These are phyloP conservation scores for Lasioglossum vierecki DNA, from an alignment of 2,888 invertebrate genomes.

Conservation along the genomic window DNA sequence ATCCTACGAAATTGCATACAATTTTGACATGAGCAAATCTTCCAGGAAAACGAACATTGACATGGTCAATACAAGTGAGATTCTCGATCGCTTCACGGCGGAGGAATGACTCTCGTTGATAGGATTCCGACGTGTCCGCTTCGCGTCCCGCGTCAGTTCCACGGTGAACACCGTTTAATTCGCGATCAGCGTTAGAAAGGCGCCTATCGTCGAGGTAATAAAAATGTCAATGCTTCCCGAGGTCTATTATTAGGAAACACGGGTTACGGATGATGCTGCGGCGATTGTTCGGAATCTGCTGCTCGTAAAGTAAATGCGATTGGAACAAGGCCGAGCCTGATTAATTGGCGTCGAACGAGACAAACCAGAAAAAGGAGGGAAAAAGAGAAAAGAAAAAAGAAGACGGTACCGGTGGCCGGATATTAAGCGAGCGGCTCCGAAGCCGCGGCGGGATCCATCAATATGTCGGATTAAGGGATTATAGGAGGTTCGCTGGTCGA, in stretches of 20 bases:
- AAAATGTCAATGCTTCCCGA: constrained; percentile 16
- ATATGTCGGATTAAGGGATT: constrained; percentile 39
- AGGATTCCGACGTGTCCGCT: not conserved
- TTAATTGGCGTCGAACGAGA: constrained; percentile 6
- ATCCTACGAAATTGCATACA: not conserved
- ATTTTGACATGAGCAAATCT: not conserved
- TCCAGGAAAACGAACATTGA: not conserved
- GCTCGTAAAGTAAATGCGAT: constrained; percentile 10
- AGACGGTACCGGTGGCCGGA: not conserved
- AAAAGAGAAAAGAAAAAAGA: not conserved
- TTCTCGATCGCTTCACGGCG: not conserved
- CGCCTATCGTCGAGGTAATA: constrained; percentile 13
- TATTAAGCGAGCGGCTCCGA: constrained; percentile 9
- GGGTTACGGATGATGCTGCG: not conserved
- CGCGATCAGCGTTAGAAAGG: constrained; percentile 13
- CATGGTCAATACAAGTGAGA: no score
- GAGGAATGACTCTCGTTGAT: not conserved
- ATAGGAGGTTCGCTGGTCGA: constrained; percentile 7
- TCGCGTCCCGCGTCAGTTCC: not conserved
- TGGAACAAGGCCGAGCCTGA: constrained; percentile 4
- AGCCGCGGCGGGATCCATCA: constrained; percentile 19
- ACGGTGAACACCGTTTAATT: not conserved
- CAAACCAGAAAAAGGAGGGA: not conserved
- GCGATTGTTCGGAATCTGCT: constrained; percentile 13
- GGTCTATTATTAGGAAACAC: constrained; percentile 19